Conservation (phyloP, 2,113 vertebrate species). For the Elephas maximus region DNA sequence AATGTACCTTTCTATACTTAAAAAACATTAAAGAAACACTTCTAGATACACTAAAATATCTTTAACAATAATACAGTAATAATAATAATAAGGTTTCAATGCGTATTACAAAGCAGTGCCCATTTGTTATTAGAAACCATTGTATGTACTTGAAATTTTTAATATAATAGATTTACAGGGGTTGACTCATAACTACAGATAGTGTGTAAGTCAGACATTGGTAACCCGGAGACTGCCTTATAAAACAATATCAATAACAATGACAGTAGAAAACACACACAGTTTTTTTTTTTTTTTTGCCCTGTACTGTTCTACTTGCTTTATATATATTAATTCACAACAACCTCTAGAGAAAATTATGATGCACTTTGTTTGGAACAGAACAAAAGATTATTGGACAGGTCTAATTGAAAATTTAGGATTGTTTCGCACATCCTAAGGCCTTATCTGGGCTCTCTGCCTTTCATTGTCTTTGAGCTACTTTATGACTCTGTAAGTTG, state of each 20-base stretch:
- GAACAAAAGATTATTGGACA: background rate
- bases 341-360: background rate
- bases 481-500: background rate
- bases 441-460: background rate
- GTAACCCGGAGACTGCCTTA: background rate
- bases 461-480: background rate
- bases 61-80: too few relatives aligned
- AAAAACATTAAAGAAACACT: too few relatives aligned
- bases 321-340: background rate
- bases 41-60: too few relatives aligned
- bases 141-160: too few relatives aligned
- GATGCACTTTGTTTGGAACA: background rate
- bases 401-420: background rate
- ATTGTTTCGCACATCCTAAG: background rate
- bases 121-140: too few relatives aligned
- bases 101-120: too few relatives aligned
- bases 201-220: too few relatives aligned
- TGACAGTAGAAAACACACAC: background rate
- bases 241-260: background rate
- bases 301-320: background rate
- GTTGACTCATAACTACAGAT: too few relatives aligned
- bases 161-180: too few relatives aligned
- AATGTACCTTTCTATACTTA: too few relatives aligned
- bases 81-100: too few relatives aligned
- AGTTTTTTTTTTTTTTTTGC: constrained; percentile 12